phyloP scores from a whole-genome alignment of 2,888 invertebrate species.

The Agrochola macilenta region DNA sequence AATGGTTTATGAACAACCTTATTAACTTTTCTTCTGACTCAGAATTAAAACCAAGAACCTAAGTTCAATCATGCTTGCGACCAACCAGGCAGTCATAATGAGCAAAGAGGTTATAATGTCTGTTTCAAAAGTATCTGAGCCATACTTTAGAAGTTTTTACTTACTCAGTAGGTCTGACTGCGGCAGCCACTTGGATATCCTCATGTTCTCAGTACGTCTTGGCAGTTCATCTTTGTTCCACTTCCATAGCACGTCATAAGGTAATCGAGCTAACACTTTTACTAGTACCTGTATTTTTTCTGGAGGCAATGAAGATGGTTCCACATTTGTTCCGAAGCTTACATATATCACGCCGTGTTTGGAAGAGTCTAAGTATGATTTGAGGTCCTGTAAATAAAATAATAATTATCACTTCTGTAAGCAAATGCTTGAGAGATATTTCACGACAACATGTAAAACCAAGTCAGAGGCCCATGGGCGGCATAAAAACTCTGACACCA shows the following conservation, averaged over 20 bases:
- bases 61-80: neutral
- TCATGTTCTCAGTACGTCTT: conserved; percentile 77
- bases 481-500: too few species aligned
- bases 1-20: too few species aligned
- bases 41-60: too few species aligned
- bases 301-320: conserved; percentile 70
- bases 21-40: too few species aligned
- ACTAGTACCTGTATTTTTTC: conserved; percentile 73
- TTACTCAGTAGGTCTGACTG: conserved; percentile 46
- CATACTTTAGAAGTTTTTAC: neutral
- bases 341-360: conserved; percentile 83
- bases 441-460: too few species aligned
- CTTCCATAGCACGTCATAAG: conserved; percentile 83
- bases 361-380: conserved; percentile 79
- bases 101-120: neutral
- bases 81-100: neutral
- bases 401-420: neutral
- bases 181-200: conserved; percentile 75
- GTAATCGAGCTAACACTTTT: conserved; percentile 77
- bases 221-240: conserved; percentile 48
- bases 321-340: conserved; percentile 83
- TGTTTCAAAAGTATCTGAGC: neutral
- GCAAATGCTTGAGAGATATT: too few species aligned
- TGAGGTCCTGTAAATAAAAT: conserved; percentile 75
- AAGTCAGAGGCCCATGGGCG: too few species aligned